Evolutionary conservation across 2,888 invertebrate genomes (phyloP).

Genomic region (Dasypogon diadema): DNA sequence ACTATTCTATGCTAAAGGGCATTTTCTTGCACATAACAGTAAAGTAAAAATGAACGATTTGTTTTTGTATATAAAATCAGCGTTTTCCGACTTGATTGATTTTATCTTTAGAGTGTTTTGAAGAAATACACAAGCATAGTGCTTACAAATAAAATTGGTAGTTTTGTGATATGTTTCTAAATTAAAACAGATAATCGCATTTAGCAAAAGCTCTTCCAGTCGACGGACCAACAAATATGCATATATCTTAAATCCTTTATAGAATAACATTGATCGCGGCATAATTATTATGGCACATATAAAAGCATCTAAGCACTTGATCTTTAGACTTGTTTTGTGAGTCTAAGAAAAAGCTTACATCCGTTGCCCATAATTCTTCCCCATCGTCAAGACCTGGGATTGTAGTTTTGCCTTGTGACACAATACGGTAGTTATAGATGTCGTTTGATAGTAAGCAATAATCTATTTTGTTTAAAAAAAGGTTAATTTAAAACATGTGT

Average conservation of each 20-base stretch:
- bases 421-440: slow-evolving; percentile 86
- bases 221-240: background rate
- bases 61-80: background rate
- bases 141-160: background rate
- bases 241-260: background rate
- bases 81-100: background rate
- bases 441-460: slow-evolving; percentile 82
- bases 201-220: too few species aligned
- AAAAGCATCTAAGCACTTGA: background rate
- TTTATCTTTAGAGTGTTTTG: background rate
- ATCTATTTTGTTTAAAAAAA: slow-evolving; percentile 68
- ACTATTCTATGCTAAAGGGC: too few species aligned
- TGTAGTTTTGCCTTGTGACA: slow-evolving; percentile 93
- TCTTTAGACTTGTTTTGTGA: slow-evolving; percentile 13
- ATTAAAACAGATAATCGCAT: too few species aligned
- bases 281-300: slow-evolving; percentile 1
- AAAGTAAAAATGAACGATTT: too few species aligned
- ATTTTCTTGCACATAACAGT: too few species aligned
- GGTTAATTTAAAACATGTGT: slow-evolving; percentile 11
- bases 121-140: slow-evolving; percentile 25
- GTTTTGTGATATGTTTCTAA: background rate
- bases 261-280: background rate
- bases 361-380: slow-evolving; percentile 85
- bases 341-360: slow-evolving; percentile 74
- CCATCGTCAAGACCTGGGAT: slow-evolving; percentile 93